Conservation (phyloP, 2,113 vertebrate genomes). For the Rhombomys opimus region DNA sequence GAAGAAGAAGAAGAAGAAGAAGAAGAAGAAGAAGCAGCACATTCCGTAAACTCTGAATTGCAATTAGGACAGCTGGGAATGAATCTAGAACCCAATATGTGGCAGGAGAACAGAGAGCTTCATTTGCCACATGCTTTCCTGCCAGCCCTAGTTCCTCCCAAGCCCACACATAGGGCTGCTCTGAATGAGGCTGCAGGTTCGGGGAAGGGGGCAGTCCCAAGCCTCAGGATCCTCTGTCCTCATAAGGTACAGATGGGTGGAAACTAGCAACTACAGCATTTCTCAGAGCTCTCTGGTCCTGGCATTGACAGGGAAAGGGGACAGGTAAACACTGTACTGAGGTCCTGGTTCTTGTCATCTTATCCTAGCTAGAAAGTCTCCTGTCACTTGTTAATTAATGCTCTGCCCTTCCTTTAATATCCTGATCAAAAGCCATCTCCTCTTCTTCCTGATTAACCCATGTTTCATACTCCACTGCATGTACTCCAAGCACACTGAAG, state of each 20-base stretch:
- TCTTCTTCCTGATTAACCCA: not conserved
- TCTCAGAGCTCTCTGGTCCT: not conserved
- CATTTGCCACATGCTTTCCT: constrained; percentile 32
- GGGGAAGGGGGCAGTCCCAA: not conserved
- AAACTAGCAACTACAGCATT: not conserved
- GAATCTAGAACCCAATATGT: constrained; percentile 52
- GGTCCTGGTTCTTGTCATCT: not conserved
- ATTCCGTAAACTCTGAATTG: not conserved
- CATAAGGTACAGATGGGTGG: not conserved
- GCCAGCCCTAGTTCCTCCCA: not conserved
- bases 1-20: not conserved
- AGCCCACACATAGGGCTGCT: not conserved
- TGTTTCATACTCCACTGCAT: not conserved
- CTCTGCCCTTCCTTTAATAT: not conserved
- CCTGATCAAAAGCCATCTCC: not conserved
- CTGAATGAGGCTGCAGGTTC: not conserved
- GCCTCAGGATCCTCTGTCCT: not conserved
- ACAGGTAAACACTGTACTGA: not conserved
- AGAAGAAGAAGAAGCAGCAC: not conserved
- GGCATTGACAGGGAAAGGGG: not conserved
- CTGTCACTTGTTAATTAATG: not conserved
- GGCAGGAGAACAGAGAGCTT: constrained; percentile 60
- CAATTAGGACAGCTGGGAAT: constrained; percentile 55
- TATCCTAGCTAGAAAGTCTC: not conserved
- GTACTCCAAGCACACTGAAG: not conserved